A percentile compares a stretch with the other conserved stretches of the same genome.
Evolutionary conservation across 2,888 invertebrate genomes (phyloP).

Genomic region (Pogonocherus hispidulus): DNA sequence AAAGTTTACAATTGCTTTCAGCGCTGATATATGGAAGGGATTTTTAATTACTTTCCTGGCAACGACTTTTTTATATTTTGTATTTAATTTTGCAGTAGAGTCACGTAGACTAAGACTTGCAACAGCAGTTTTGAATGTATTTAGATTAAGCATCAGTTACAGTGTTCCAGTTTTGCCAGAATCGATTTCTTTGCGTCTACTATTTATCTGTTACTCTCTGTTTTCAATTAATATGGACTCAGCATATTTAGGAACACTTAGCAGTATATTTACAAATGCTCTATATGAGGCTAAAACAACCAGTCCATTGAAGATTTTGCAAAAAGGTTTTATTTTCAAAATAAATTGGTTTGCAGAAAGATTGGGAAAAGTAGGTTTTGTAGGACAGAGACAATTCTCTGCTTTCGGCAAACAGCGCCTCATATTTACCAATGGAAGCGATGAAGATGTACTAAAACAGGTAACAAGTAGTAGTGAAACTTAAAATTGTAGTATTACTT

Average conservation of each 20-base stretch:
- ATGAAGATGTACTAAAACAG: background rate
- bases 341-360: conserved; percentile 28
- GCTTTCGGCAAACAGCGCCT: no score
- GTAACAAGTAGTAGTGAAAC: background rate
- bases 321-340: background rate
- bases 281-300: conserved; percentile 36
- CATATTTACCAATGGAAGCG: background rate
- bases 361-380: background rate
- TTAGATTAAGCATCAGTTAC: conserved; percentile 34
- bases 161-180: conserved; percentile 20
- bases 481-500: no score
- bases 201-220: conserved; percentile 43
- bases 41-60: conserved; percentile 20
- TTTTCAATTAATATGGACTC: conserved; percentile 46
- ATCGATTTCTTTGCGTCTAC: conserved; percentile 34
- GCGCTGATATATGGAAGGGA: conserved; percentile 36
- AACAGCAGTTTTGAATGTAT: conserved; percentile 28
- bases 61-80: conserved; percentile 26
- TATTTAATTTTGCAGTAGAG: conserved; percentile 19
- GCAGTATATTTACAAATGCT: conserved; percentile 45
- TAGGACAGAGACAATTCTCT: background rate
- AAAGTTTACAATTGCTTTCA: conserved; percentile 45
- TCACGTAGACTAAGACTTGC: background rate
- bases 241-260: conserved; percentile 50
- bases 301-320: conserved; percentile 6